A percentile compares a stretch with the other conserved stretches of the same genome.
Evolutionary conservation across 2,113 vertebrate genomes (phyloP).

Genomic region (Pitta sordida): DNA sequence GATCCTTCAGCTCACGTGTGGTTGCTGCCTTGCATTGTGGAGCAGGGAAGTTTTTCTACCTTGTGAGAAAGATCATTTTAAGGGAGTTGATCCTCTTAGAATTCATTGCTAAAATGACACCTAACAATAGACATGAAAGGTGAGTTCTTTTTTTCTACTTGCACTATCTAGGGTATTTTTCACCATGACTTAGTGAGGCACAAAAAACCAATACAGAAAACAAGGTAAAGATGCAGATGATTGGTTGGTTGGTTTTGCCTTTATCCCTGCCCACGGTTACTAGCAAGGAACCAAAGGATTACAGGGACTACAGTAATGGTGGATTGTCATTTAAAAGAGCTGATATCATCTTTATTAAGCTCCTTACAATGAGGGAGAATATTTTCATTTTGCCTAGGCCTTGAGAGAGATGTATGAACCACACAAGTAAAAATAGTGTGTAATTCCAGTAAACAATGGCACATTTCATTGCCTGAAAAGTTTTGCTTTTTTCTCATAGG

Average conservation of each 20-base stretch:
- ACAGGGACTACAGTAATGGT: not conserved
- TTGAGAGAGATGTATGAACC: not conserved
- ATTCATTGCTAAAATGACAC: not conserved
- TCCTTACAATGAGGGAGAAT: not conserved
- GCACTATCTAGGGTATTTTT: not conserved
- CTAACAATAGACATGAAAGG: not conserved
- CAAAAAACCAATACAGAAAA: not conserved
- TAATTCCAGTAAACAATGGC: not conserved
- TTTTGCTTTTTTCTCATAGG: not conserved
- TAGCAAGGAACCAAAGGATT: not conserved
- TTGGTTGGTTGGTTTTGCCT: not conserved
- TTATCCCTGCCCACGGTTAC: not conserved
- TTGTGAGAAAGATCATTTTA: not conserved
- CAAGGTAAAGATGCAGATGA: not conserved
- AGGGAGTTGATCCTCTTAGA: not conserved
- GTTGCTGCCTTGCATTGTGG: fast-evolving
- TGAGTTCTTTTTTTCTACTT: not conserved
- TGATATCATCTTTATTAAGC: not conserved
- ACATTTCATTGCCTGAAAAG: not conserved
- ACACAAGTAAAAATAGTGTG: not conserved
- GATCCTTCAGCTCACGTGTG: not conserved
- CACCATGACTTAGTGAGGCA: not conserved
- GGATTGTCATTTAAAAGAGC: not conserved
- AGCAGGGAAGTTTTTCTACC: fast-evolving
- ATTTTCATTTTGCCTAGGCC: not conserved